Percentiles rank a stretch among this genome's conserved stretches.
Evolutionary conservation across 2,888 invertebrate genomes (phyloP).

Genomic region (Ptycholaimellus sp.): DNA sequence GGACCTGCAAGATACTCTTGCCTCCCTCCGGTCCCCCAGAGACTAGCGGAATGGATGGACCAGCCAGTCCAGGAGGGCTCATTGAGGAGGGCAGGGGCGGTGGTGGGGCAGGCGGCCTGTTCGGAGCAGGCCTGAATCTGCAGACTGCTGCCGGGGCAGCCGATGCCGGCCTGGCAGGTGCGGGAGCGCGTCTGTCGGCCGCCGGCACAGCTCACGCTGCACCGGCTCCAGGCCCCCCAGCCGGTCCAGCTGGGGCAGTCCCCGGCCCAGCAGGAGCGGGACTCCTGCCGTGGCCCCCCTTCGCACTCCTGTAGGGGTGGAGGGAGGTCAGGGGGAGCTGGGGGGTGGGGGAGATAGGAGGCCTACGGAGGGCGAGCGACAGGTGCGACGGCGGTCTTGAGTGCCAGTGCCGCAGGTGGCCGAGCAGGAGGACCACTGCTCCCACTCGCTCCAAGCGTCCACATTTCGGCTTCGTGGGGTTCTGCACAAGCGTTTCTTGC

Average conservation of each 20-base stretch:
- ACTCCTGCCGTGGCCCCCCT: not conserved
- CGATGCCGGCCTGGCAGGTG: not conserved
- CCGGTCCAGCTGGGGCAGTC: constrained; percentile 8
- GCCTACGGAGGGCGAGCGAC: not conserved
- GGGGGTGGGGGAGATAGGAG: too few species aligned
- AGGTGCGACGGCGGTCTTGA: constrained; percentile 30
- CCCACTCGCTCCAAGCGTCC: constrained; percentile 14
- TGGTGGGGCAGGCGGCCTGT: too few species aligned
- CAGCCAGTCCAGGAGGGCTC: too few species aligned
- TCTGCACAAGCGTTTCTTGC: too few species aligned
- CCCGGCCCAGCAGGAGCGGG: not conserved
- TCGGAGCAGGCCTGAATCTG: too few species aligned
- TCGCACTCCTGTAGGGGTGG: too few species aligned
- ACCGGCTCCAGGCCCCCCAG: constrained; percentile 41
- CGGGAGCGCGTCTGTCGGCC: not conserved
- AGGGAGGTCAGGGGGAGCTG: too few species aligned
- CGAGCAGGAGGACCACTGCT: constrained; percentile 38
- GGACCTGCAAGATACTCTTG: too few species aligned
- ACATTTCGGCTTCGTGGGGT: constrained; percentile 1
- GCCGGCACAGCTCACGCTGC: not conserved
- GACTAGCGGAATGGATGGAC: too few species aligned
- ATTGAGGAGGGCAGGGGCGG: too few species aligned
- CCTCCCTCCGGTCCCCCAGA: too few species aligned
- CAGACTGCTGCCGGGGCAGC: too few species aligned
- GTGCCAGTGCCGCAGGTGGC: constrained; percentile 42